Evolutionary conservation across 2,113 vertebrate species (phyloP), one percentile per base, ranked within the genome.

Genomic region (Hypanus sabinus): DNA sequence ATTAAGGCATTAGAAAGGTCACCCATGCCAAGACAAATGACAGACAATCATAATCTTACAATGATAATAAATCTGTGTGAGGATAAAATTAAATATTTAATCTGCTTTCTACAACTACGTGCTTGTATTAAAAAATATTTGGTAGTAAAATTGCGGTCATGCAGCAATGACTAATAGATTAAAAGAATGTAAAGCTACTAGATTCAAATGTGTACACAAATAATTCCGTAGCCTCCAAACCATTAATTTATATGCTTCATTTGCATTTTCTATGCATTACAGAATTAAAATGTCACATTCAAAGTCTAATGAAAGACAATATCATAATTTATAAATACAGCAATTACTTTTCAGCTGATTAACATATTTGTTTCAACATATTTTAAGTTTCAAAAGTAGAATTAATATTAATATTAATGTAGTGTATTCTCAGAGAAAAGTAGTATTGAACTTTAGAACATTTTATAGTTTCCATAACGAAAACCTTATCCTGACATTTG

Each of bases 1-100:
- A 93, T 93, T 55, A 93, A 75, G 20, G 27, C n/a, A 93, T 38
- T 14, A 55, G 36, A 73, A 93, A 93, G 90, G 68, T 91, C 88
- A 91, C 60, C 16, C 60, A 60, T 57, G 55, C 81, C 81, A 33
- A 70, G 88, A 70, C n/a, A 57, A 65, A 91, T 36, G 88, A 93
- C 33, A 46, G 90, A 93, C 33, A 93, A 93, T 75, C 20, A 2
- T 46, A 55, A 73, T 73, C 70, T 73, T 27, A 55, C 9, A 73
- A 73, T 16, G 5, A 73, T 27, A 71, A 46, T 93, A 73, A 90
- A 75, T 71, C 91, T 73, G 91, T 12, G 73, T 55, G 24, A 93
- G 71, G 36, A 75, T 93, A 24, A 93, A 55, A 93, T 75, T 46
- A 93, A 73, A 75, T 46, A 16, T 93, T 71, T 92, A 71, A 92